Conservation (phyloP, 2,888 invertebrate species). For the Hermaeophaga mercurialis region DNA sequence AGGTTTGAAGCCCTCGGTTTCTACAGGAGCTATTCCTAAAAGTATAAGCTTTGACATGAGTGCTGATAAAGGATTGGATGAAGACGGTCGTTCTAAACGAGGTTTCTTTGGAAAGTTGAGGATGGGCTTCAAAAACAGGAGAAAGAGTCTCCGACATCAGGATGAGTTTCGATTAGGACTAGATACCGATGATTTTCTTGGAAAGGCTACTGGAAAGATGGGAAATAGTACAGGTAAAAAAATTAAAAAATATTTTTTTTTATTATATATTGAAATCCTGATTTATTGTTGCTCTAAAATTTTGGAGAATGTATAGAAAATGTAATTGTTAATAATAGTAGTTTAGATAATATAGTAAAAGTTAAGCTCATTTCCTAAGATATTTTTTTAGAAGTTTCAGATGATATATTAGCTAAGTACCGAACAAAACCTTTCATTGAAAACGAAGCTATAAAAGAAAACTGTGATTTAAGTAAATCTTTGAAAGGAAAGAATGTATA, state of each 20-base stretch:
- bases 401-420: slow-evolving; percentile 95
- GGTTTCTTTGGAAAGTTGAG: slow-evolving; percentile 77
- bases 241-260: slow-evolving; percentile 14
- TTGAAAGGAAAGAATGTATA: slow-evolving; percentile 53
- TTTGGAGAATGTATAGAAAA: too few species aligned
- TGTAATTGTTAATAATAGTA: too few species aligned
- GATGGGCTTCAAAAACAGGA: slow-evolving; percentile 68
- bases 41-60: slow-evolving; percentile 91
- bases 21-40: slow-evolving; percentile 87
- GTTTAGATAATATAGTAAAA: too few species aligned
- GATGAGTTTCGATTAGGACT: slow-evolving; percentile 42
- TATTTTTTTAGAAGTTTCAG: slow-evolving; percentile 73
- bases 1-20: slow-evolving; percentile 59
- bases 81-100: slow-evolving; percentile 65
- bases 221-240: slow-evolving; percentile 39
- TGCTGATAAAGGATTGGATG: slow-evolving; percentile 72
- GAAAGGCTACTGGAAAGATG: slow-evolving; percentile 38
- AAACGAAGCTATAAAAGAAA: slow-evolving; percentile 43
- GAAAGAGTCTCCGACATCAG: slow-evolving; percentile 59
- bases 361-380: too few species aligned
- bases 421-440: slow-evolving; percentile 57
- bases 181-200: slow-evolving; percentile 41
- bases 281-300: too few species aligned
- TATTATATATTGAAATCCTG: neutral
- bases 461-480: slow-evolving; percentile 49